Base-by-base conservation (phyloP, 2,113 vertebrate species). In the Osmerus mordax region DNA sequence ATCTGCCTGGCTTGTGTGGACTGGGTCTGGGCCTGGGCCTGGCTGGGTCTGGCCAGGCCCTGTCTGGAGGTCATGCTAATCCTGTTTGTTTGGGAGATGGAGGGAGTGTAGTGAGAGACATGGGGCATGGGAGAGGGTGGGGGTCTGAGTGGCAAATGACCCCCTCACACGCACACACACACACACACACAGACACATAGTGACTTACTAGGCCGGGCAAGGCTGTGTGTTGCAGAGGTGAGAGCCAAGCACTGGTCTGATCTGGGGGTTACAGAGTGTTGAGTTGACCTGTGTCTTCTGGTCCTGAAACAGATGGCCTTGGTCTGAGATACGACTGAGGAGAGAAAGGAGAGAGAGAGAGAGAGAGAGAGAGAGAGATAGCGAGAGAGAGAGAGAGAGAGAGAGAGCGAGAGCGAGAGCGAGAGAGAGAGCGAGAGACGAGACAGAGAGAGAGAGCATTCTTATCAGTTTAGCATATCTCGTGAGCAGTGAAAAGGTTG, bases 141-240 rank as follows among this genome's bases (percentile, higher is more conserved):
- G 70, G 19, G 71, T 72, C 51, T 61, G 69, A 21, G 58, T 51
- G 69, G 54, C 29, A 65, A 72, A 16, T 15, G 1, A 55, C 2
- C 18, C 5, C 5, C 18, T 16, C 60, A 71, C 62, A 82, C 3
- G 23, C 23, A 54, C 32, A 65, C 32, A 75, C 9, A 71, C 29
- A 29, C 54, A 69, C 19, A n/a, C 51, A 51, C 3, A 68, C 19
- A 29, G 21, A 56, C 11, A 56, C 3, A 18, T 3, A 18, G 52
- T 55, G 16, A 94, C 96, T 96, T 91, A 98, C 97, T 94, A 91
- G 63, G 96, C 94, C 29, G 96, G 95, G 86, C 97, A 99, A 81
- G 96, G 94, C 77, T 95, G 94, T 0, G 90, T 91, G 78, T 95
- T 98, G 92, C 97, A 99, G 13, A 91, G 83, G 41, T 94, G 94